phyloP scores from a whole-genome alignment of 2,113 vertebrate species.

The Halichoeres trimaculatus region DNA sequence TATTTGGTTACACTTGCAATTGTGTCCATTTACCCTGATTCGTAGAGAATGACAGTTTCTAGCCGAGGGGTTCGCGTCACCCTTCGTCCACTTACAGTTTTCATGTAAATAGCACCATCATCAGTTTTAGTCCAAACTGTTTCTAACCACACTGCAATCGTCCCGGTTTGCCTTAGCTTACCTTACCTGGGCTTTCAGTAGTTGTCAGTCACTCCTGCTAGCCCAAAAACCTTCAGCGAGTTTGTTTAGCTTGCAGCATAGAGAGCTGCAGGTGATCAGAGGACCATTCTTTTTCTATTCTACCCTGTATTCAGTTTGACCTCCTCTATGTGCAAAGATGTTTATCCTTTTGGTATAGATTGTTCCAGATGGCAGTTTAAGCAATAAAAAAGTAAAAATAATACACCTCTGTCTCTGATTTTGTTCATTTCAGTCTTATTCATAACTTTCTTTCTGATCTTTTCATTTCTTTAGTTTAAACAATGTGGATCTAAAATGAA shows the following conservation, averaged over 20 bases:
- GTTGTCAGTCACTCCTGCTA: constrained; percentile 81
- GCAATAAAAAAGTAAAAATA: constrained; percentile 92
- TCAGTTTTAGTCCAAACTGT: constrained; percentile 60
- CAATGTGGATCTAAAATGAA: no score
- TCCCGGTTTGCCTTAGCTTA: constrained; percentile 91
- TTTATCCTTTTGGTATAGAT: constrained; percentile 97
- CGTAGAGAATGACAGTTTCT: constrained; percentile 41
- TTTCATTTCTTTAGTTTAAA: no score
- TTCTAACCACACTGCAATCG: constrained; percentile 79
- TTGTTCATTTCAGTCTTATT: neutral
- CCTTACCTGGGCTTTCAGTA: constrained; percentile 84
- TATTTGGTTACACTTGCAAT: constrained; percentile 37
- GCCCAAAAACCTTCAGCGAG: constrained; percentile 80
- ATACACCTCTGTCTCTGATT: constrained; percentile 24
- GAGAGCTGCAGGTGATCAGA: constrained; percentile 86
- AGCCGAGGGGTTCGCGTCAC: constrained; percentile 34
- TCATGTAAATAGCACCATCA: constrained; percentile 69
- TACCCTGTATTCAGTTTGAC: constrained; percentile 89
- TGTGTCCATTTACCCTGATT: constrained; percentile 42
- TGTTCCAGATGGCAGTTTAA: constrained; percentile 96
- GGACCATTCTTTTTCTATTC: constrained; percentile 94
- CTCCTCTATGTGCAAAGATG: constrained; percentile 93
- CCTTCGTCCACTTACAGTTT: constrained; percentile 49
- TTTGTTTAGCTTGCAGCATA: constrained; percentile 80
- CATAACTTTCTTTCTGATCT: neutral